Evolutionary conservation across 2,888 invertebrate genomes (phyloP), one percentile per base, ranked within the genome.

Genomic region (Oxytorus armatus): DNA sequence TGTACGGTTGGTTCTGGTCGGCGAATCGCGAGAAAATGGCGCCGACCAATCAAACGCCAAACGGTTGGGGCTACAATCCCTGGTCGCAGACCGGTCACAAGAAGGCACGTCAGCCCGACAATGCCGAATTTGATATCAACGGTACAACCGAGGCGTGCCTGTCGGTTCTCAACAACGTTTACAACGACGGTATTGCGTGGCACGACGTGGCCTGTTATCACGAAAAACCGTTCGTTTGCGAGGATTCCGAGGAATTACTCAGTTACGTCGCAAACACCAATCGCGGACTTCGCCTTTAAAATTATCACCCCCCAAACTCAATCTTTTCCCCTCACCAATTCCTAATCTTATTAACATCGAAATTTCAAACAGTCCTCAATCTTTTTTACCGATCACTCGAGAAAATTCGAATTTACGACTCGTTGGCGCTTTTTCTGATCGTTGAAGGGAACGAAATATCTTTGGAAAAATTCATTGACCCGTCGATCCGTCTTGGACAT

Each of bases 1-100:
- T 97, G 83, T 95, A 95, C 89, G 97, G 97, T 53, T 98, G 97
- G 97, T 97, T 97, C 95, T 98, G 97, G 97, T 97, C 97, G 16
- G 96, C 97, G 57, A 97, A 96, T 89, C 95, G 97, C 79, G 97
- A 96, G 92, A 97, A 97, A 94, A 94, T 97, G 92, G 92, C 96
- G 51, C 96, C 97, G 51, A 97, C 97, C 87, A 96, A 96, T 93
- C 92, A 94, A 92, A 92, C 93, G 25, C 95, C 95, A 42, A 93
- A 93, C 87, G 95, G 95, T 74, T 96, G 95, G 95, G 95, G 95
- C 85, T 97, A 96, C 95, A 97, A 97, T 92, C 97, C 97, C 10
- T 97, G 97, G 97, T 97, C 97, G 1, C 95, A 96, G 90, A 97
- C 97, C 59, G 97, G 97, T 3, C 97, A 97, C 94, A 97, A 97